Evolutionary conservation across 2,888 invertebrate species (phyloP), one percentile per base, ranked within the genome.

Genomic region (Drosophila gaucha): DNA sequence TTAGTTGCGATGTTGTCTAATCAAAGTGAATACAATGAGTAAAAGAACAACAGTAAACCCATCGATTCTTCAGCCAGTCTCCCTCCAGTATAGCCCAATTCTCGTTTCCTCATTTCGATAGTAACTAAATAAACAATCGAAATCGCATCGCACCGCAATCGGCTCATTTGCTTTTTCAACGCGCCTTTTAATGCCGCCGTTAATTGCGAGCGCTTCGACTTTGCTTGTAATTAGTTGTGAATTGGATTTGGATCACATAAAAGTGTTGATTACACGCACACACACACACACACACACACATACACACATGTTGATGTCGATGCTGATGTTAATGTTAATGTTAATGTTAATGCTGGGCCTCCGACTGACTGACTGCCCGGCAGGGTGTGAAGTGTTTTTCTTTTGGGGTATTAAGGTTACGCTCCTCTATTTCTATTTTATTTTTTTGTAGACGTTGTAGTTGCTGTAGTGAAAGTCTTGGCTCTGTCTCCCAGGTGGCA

Each of bases 171-270:
- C 62, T 52, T 64, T 70, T 80, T 78, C 71, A 67, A 79, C 83
- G 55, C 69, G 39, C 49, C 65, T 58, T 62, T 70, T 74, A 75
- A 70, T 74, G 75, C 66, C 62, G 57, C 47, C 47, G 84, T 70
- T 83, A 79, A 79, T 83, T 80, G 77, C 62, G 70, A 50, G 50
- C 55, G 49, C 54, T 62, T 67, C 64, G 84, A 65, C 26, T 24
- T 41, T 64, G 84, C 69, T 72, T 78, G 74, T 83, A 83, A 83
- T 83, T 83, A 83, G 86, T 86, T 84, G 82, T 86, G 82, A 86
- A 82, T 82, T 83, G 82, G 75, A 75, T 75, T 75, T 77, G 67
- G 82, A 83, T 83, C 82, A 83, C 82, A 86, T 83, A 83, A 86
- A 83, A 83, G 82, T 86, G 82, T 82, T 82, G 86, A 84, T 82